Percentiles rank a stretch among this genome's conserved stretches.
Evolutionary conservation across 2,113 vertebrate genomes (phyloP).

Genomic region (Pan troglodytes): DNA sequence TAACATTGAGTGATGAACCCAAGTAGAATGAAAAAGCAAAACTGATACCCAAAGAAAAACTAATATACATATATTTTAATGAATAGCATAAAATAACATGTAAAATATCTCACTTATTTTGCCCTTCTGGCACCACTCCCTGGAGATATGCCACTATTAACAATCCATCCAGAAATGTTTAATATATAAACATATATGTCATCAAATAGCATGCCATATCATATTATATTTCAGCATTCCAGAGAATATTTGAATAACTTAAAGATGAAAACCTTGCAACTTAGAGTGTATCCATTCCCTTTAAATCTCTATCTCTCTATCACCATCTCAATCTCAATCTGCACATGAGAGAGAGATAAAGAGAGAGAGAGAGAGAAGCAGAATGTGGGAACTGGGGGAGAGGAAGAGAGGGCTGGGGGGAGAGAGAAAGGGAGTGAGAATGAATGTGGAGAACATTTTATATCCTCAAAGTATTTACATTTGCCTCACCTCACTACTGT

Average conservation of each 20-base stretch:
- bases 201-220: not conserved
- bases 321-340: not conserved
- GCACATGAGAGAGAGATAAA: not conserved
- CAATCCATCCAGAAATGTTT: not conserved
- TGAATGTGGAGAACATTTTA: not conserved
- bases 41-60: not conserved
- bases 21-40: not conserved
- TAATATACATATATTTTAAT: not conserved
- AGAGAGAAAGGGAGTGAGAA: not conserved
- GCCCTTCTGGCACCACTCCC: accelerated
- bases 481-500: not conserved
- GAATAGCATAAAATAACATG: not conserved
- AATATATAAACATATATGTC: not conserved
- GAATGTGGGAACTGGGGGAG: not conserved
- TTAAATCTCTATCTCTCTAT: not conserved
- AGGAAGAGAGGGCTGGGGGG: not conserved
- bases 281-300: not conserved
- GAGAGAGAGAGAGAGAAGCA: not conserved
- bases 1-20: not conserved
- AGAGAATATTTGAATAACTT: not conserved
- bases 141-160: not conserved
- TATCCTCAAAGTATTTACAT: not conserved
- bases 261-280: not conserved
- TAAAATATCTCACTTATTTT: not conserved
- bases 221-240: not conserved